Conservation (phyloP, 2,797 vertebrate genomes). For the Gymnothorax javanicus region DNA sequence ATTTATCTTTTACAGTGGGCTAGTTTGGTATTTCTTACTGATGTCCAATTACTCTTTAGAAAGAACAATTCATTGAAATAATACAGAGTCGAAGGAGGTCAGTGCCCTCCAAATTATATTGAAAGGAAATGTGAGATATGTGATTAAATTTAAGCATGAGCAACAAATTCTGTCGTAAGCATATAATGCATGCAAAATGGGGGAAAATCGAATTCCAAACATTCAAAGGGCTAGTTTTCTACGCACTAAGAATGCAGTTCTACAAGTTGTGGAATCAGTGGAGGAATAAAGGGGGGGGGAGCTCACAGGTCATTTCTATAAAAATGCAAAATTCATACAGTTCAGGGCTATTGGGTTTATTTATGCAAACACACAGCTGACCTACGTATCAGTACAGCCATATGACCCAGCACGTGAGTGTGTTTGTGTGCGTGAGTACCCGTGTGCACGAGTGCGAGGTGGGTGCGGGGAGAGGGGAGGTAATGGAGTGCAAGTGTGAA, state of each 20-base stretch:
- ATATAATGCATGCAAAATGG: conserved; percentile 31
- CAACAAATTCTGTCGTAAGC: conserved; percentile 42
- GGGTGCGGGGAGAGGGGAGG: neutral
- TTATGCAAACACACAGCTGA: neutral
- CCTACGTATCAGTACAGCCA: neutral
- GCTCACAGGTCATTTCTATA: conserved; percentile 5
- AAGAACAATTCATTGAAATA: conserved; percentile 88
- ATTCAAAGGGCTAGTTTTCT: neutral
- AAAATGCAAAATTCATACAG: neutral
- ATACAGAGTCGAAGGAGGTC: conserved; percentile 60
- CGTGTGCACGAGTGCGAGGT: conserved; percentile 19
- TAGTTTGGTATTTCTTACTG: conserved; percentile 72
- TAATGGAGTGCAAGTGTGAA: neutral
- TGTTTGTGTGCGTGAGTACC: neutral
- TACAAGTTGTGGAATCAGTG: neutral
- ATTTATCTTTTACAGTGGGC: conserved; percentile 89
- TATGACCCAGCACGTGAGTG: neutral
- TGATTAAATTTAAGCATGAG: conserved; percentile 73
- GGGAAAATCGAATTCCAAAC: neutral
- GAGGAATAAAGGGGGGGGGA: neutral
- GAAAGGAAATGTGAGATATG: conserved; percentile 65
- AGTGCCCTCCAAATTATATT: conserved; percentile 57
- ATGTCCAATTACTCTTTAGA: conserved; percentile 82
- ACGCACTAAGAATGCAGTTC: neutral
- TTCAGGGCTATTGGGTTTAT: neutral